Evolutionary conservation across 2,113 vertebrate species (phyloP).

Genomic region (Mormyrus lacerda): DNA sequence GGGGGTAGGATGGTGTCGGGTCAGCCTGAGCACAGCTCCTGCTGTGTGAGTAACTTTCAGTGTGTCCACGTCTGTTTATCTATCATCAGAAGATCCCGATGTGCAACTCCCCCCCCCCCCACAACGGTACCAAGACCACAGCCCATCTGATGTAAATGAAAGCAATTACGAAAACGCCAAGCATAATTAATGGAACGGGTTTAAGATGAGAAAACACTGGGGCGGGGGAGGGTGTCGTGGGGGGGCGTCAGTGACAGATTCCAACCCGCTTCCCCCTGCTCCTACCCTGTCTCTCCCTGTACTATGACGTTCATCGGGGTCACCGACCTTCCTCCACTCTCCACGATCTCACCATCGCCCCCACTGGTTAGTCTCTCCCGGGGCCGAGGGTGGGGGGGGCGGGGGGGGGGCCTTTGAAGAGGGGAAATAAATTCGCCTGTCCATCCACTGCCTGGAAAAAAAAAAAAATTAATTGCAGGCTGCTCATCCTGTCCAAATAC

Average conservation of each 20-base stretch:
- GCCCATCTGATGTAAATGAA: constrained; percentile 96
- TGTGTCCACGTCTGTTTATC: constrained; percentile 37
- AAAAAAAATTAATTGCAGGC: constrained; percentile 83
- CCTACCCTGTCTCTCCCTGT: constrained; percentile 37
- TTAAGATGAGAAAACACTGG: constrained; percentile 93
- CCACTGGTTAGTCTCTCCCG: constrained; percentile 51
- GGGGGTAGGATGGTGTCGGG: not conserved
- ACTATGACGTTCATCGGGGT: constrained; percentile 69
- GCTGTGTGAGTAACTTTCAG: constrained; percentile 25
- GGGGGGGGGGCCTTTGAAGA: constrained; percentile 46
- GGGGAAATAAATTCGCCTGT: constrained; percentile 89
- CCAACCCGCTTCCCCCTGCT: constrained; percentile 45
- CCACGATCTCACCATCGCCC: constrained; percentile 45
- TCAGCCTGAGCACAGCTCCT: constrained; percentile 15
- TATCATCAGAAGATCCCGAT: constrained; percentile 40
- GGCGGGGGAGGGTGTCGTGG: constrained; percentile 43
- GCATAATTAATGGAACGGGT: constrained; percentile 95
- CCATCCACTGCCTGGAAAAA: constrained; percentile 65
- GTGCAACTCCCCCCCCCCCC: constrained; percentile 43
- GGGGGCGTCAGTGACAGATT: constrained; percentile 71
- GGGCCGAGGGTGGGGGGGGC: constrained; percentile 22
- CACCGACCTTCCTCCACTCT: constrained; percentile 65
- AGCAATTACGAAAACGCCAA: constrained; percentile 94
- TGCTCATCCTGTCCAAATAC: constrained; percentile 87
- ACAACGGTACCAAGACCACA: constrained; percentile 77